Evolutionary conservation across 2,888 invertebrate genomes (phyloP).

Genomic region (Nycteola revayana): DNA sequence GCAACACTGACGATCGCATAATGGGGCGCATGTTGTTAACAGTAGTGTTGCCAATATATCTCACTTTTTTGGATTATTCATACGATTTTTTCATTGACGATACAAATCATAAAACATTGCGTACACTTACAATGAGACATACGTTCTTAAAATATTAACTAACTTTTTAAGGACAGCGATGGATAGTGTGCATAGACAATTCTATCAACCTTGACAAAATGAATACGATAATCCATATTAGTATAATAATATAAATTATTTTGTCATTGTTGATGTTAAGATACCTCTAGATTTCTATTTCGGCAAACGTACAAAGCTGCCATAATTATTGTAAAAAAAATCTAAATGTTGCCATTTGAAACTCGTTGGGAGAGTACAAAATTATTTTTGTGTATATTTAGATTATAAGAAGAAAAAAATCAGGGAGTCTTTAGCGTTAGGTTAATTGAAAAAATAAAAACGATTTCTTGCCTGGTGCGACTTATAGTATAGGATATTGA

Average conservation of each 20-base stretch:
- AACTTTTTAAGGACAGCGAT: neutral
- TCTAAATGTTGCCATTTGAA: conserved; percentile 73
- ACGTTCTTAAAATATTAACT: too few relatives aligned
- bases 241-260: conserved; percentile 10
- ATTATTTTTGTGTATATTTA: conserved; percentile 80
- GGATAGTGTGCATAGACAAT: conserved; percentile 10
- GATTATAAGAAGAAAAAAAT: conserved; percentile 77
- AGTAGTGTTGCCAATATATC: conserved; percentile 31
- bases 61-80: conserved; percentile 28
- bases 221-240: conserved; percentile 12
- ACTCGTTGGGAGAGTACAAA: conserved; percentile 80
- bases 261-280: conserved; percentile 21
- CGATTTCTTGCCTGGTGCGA: conserved; percentile 73
- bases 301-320: conserved; percentile 68
- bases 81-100: conserved; percentile 32
- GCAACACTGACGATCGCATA: conserved; percentile 29
- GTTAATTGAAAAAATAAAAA: conserved; percentile 47
- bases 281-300: conserved; percentile 34
- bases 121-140: conserved; percentile 1
- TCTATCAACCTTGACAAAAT: conserved; percentile 12
- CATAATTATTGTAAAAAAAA: conserved; percentile 60
- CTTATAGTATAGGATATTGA: conserved; percentile 47
- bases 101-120: conserved; percentile 14
- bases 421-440: conserved; percentile 77
- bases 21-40: conserved; percentile 39